Conservation (phyloP, 2,888 invertebrate species). For the Gymnoscelis rufifasciata region DNA sequence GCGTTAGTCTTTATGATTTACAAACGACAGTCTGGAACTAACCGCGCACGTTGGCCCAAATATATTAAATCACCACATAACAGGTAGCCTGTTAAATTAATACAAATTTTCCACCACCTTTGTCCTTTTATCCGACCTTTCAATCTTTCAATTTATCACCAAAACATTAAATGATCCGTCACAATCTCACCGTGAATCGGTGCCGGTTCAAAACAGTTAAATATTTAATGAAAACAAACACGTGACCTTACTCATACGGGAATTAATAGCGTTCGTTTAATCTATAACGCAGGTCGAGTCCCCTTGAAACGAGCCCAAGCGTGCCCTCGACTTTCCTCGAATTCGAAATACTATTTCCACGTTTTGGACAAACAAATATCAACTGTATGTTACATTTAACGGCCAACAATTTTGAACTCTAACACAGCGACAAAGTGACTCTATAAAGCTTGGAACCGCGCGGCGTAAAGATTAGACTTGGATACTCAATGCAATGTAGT, state of each 20-base stretch:
- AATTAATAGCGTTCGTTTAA: slow-evolving; percentile 29
- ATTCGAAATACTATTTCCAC: too few species aligned
- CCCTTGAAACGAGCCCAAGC: slow-evolving; percentile 21
- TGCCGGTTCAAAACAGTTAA: slow-evolving; percentile 5
- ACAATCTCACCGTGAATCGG: background rate
- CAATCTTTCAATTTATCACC: slow-evolving; percentile 1
- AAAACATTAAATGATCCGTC: slow-evolving; percentile 3
- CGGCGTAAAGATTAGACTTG: too few species aligned
- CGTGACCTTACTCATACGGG: slow-evolving; percentile 23
- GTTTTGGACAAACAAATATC: background rate
- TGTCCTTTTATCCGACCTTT: background rate
- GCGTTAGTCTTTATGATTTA: too few species aligned
- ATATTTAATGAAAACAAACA: slow-evolving; percentile 21
- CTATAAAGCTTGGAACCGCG: too few species aligned
- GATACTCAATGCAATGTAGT: too few species aligned
- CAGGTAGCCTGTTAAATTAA: too few species aligned
- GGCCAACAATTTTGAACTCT: background rate
- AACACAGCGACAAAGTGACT: background rate
- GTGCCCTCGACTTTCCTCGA: background rate
- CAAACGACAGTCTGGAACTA: too few species aligned
- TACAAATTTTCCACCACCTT: too few species aligned
- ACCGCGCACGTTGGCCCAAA: too few species aligned
- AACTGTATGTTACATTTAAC: background rate
- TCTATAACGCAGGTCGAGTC: slow-evolving; percentile 32
- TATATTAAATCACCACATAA: too few species aligned